Percentiles rank a stretch among this genome's conserved stretches.
Evolutionary conservation across 2,888 invertebrate genomes (phyloP).

Genomic region (Deroplatys truncata): DNA sequence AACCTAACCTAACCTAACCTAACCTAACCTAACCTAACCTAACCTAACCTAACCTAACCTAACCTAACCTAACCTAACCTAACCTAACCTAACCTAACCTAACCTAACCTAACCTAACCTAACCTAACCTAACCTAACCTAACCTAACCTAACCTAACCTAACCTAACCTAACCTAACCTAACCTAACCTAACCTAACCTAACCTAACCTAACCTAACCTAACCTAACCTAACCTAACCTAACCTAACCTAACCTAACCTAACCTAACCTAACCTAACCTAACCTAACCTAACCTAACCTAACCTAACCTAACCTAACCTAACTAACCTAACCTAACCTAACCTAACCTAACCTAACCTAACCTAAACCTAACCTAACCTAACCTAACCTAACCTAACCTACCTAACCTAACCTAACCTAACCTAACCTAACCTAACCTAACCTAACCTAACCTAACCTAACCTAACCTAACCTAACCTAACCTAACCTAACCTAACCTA

Average conservation of each 20-base stretch:
- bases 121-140: conserved; percentile 16
- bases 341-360: too few species aligned
- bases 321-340: too few species aligned
- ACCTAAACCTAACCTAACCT: conserved; percentile 12
- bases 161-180: not conserved
- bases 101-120: conserved; percentile 23
- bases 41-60: conserved; percentile 10
- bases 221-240: conserved; percentile 1
- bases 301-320: conserved; percentile 8
- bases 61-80: too few species aligned
- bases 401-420: conserved; percentile 9
- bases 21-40: conserved; percentile 22
- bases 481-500: too few species aligned
- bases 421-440: too few species aligned
- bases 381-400: not conserved
- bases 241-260: conserved; percentile 17
- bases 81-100: conserved; percentile 12
- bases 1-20: conserved; percentile 22
- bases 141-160: conserved; percentile 1
- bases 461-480: too few species aligned
- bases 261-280: conserved; percentile 3
- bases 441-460: too few species aligned
- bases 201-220: conserved; percentile 29
- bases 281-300: conserved; percentile 22
- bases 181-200: conserved; percentile 21